phyloP scores from a whole-genome alignment of 2,113 vertebrate species.

The Atherinomorus stipes region DNA sequence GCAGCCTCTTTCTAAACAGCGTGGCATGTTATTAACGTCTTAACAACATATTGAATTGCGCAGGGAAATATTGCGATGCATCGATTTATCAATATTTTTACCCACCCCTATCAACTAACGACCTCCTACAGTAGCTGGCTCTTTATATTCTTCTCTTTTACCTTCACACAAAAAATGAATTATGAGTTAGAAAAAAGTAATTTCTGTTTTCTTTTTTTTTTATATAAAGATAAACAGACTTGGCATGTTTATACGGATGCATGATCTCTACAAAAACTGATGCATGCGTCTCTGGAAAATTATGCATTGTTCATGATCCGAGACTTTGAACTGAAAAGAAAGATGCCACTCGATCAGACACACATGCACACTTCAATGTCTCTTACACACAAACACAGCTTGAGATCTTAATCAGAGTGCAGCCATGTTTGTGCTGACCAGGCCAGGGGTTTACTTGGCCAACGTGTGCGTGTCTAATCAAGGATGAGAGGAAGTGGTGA shows the following conservation, averaged over 20 bases:
- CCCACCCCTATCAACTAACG: no score
- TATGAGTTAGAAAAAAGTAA: not conserved
- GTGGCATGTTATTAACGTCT: no score
- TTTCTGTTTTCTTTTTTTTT: not conserved
- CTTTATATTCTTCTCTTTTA: not conserved
- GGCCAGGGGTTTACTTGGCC: slow-evolving; percentile 69
- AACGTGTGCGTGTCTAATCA: slow-evolving; percentile 76
- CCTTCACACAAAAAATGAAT: not conserved
- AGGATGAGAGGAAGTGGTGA: slow-evolving; percentile 75
- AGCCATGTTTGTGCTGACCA: slow-evolving; percentile 61
- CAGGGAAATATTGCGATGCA: no score
- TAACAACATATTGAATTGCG: no score
- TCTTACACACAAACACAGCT: slow-evolving; percentile 20
- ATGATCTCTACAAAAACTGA: not conserved
- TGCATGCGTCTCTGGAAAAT: not conserved
- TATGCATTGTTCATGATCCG: not conserved
- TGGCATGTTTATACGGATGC: not conserved
- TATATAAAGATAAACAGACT: not conserved
- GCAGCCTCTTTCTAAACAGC: no score
- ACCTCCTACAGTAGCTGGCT: no score
- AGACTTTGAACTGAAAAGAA: slow-evolving; percentile 32
- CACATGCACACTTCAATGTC: slow-evolving; percentile 8
- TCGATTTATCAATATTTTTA: no score
- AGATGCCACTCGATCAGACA: slow-evolving; percentile 29
- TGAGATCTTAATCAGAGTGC: slow-evolving; percentile 76